These are phyloP conservation scores for Sarcophaga bullata DNA, from an alignment of 1,140 invertebrate genomes.

Conservation along the genomic window DNA sequence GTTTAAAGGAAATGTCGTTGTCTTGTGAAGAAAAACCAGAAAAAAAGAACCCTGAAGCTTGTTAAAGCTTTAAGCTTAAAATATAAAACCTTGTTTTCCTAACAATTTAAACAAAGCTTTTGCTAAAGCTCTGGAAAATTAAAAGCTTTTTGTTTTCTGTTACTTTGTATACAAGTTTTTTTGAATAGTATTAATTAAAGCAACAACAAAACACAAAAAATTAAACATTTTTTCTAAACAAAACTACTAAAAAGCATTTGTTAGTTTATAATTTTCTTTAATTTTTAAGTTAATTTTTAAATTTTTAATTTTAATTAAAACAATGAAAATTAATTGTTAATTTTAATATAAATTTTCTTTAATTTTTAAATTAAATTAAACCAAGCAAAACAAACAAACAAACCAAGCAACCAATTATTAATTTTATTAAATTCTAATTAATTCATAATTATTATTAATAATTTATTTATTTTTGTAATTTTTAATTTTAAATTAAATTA, in stretches of 20 bases:
- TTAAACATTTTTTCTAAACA: conserved; percentile 45
- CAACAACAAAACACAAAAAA: neutral
- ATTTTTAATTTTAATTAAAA: conserved; percentile 39
- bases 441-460: conserved; percentile 51
- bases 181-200: conserved; percentile 1
- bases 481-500: conserved; percentile 42
- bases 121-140: neutral
- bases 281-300: conserved; percentile 42
- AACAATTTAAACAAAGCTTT: conserved; percentile 40
- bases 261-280: conserved; percentile 24
- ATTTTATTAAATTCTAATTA: conserved; percentile 50
- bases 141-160: neutral
- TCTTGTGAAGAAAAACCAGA: no score
- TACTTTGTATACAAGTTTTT: neutral
- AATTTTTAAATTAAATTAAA: conserved; percentile 14
- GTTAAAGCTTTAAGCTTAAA: neutral
- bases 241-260: conserved; percentile 52
- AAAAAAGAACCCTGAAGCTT: no score
- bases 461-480: conserved; percentile 36
- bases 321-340: neutral
- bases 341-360: neutral
- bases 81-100: neutral
- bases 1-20: no score
- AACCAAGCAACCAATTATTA: conserved; percentile 52
- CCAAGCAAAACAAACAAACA: conserved; percentile 45